Conservation (phyloP, 2,113 vertebrate genomes). For the Lipophrys pholis region DNA sequence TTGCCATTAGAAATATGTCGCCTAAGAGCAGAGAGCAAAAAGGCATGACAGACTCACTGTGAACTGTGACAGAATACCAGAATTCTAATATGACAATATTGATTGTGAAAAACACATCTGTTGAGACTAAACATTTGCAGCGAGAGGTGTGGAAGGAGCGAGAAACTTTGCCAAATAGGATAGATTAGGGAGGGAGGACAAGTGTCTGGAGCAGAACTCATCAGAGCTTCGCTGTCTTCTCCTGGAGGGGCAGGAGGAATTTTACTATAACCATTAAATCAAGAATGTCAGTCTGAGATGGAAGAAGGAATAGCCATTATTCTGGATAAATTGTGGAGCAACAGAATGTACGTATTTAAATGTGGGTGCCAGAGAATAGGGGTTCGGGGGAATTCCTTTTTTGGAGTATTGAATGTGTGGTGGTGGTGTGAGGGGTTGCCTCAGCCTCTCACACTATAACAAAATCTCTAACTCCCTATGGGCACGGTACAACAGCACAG, state of each 20-base stretch:
- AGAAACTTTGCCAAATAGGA: slow-evolving; percentile 38
- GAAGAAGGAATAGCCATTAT: slow-evolving; percentile 31
- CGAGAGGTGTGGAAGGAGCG: slow-evolving; percentile 40
- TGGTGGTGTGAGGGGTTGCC: too few species aligned
- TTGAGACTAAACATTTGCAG: slow-evolving; percentile 34
- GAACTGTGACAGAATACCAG: slow-evolving; percentile 25
- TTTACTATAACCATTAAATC: slow-evolving; percentile 55
- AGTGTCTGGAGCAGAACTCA: slow-evolving; percentile 55
- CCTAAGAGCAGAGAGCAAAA: not conserved
- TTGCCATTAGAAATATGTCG: slow-evolving; percentile 38
- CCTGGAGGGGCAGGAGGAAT: slow-evolving; percentile 28
- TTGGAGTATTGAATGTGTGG: too few species aligned
- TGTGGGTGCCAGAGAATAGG: not conserved
- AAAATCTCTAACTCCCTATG: too few species aligned
- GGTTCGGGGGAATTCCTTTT: too few species aligned
- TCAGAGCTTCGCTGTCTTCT: slow-evolving; percentile 40
- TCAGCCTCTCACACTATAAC: too few species aligned
- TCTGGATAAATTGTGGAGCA: slow-evolving; percentile 13
- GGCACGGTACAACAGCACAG: too few species aligned
- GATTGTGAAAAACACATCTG: slow-evolving; percentile 62
- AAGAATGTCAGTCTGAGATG: slow-evolving; percentile 27
- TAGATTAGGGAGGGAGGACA: slow-evolving; percentile 67
- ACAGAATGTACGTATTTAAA: not conserved
- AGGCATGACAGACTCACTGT: slow-evolving; percentile 35
- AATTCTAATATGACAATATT: slow-evolving; percentile 23